Evolutionary conservation across 2,797 vertebrate species (phyloP), one percentile per base, ranked within the genome.

Genomic region (Trematomus bernacchii): DNA sequence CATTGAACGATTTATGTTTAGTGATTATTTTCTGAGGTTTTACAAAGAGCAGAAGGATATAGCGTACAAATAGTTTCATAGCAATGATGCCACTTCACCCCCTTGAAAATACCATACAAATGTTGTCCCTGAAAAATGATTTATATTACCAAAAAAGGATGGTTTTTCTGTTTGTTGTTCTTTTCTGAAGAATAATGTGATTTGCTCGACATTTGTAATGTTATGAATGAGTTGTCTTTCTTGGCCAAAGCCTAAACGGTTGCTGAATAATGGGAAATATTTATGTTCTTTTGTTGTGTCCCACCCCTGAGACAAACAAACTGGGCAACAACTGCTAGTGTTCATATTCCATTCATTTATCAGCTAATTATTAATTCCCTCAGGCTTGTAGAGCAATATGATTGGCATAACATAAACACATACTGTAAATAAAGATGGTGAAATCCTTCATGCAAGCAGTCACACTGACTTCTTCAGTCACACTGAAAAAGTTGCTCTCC

Each of bases 291-390:
- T 77, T 73, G 67, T 70, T 71, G 12, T 21, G 42, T 73, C 44
- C 40, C 52, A 62, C 54, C 66, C 64, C 70, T 0, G 43, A 63
- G 72, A 85, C 63, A 76, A 79, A 80, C 64, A 77, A 82, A 73
- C 19, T 19, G 43, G 68, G 64, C 73, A 82, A 62, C 58, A 74
- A 84, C 27, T 64, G 81, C 59, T 21, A 7, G 47, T 74, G 67
- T 71, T 87, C 60, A 37, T 68, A 68, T 77, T 76, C 44, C 73
- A 82, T 61, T 79, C 64, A 82, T 84, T 76, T 68, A 87, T 52
- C 50, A 50, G 47, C 76, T 74, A 80, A 80, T 83, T 82, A 79
- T 71, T 77, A 52, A 51, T 51, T 66, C 65, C 65, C 71, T 82
- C 60, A 3, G 19, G 81, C 81, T 71, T 44, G 1, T 27, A 53